A percentile compares a stretch with the other conserved stretches of the same genome.
phyloP scores from a whole-genome alignment of 1,140 invertebrate genomes.

The Spodoptera litura region DNA sequence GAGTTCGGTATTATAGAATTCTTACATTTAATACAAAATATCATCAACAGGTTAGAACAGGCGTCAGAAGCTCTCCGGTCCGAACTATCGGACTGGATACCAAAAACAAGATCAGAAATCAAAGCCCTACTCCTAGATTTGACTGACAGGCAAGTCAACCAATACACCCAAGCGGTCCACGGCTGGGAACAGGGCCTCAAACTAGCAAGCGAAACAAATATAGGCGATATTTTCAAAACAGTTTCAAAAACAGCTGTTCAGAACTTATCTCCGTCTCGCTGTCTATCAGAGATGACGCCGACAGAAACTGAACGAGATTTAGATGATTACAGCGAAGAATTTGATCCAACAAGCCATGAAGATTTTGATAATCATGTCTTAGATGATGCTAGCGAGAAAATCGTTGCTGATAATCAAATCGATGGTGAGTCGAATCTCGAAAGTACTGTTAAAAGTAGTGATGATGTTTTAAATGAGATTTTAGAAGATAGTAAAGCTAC shows the following conservation, averaged over 20 bases:
- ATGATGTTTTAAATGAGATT: slow-evolving; percentile 24
- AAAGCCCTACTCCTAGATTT: slow-evolving; percentile 69
- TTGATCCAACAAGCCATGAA: slow-evolving; percentile 48
- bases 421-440: slow-evolving; percentile 31
- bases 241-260: slow-evolving; percentile 77
- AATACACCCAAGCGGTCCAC: slow-evolving; percentile 63
- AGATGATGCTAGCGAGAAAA: slow-evolving; percentile 4
- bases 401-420: slow-evolving; percentile 12
- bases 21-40: not conserved
- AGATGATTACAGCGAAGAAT: slow-evolving; percentile 59
- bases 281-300: slow-evolving; percentile 58
- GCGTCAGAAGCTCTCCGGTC: slow-evolving; percentile 76
- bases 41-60: slow-evolving; percentile 70
- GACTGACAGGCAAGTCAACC: slow-evolving; percentile 67
- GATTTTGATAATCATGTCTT: slow-evolving; percentile 37
- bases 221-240: slow-evolving; percentile 73
- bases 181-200: slow-evolving; percentile 76
- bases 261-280: slow-evolving; percentile 71
- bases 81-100: slow-evolving; percentile 74
- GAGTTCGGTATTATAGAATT: too few species aligned
- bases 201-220: slow-evolving; percentile 65
- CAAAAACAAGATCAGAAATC: slow-evolving; percentile 72
- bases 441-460: slow-evolving; percentile 26
- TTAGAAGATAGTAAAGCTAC: slow-evolving; percentile 1
- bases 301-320: slow-evolving; percentile 65